Evolutionary conservation across 2,797 vertebrate genomes (phyloP), one percentile per base, ranked within the genome.

Genomic region (Erpetoichthys calabaricus): DNA sequence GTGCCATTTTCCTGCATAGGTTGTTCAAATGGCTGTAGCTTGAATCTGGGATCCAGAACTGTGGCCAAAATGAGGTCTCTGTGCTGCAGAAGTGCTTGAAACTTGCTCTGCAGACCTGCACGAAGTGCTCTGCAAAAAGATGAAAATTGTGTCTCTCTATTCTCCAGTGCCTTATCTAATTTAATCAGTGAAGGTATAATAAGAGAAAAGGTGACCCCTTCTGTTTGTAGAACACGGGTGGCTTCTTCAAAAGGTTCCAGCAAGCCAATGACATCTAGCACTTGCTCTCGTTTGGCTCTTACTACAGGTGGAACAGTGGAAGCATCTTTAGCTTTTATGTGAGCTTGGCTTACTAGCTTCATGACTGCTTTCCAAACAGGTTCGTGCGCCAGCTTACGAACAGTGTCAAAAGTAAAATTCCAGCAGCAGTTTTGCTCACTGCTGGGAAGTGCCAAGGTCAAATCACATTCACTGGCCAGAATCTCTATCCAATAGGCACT

Each of bases 401-500:
- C 51, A 7, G 73, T 71, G 2, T 68, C 42, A 63, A 86, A 74
- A 62, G 77, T 69, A 47, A 80, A 80, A 70, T 84, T 86, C 85
- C 85, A 87, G 46, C 73, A 71, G 55, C 68, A 78, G 64, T 61
- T 75, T 55, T 47, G 52, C 56, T 57, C 41, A 57, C 45, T 63
- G 59, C 47, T 68, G 7, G 77, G 70, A 5, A 73, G 72, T 49
- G 65, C 78, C 7, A 84, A 66, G 3, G 77, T 78, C 55, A 83
- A 59, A 7, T 73, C 73, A 57, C 66, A 75, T 59, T 81, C 79
- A 67, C 71, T 77, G 57, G 73, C 5, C 65, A 87, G 72, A 58
- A 80, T 69, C 69, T 86, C 77, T 1, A 72, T 81, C 85, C 85
- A 88, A 68, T 81, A 83, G 59, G 65, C 10, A 3, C 66, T 86